phyloP scores from a whole-genome alignment of 2,888 invertebrate species.

The Sphecodes monilicornis region DNA sequence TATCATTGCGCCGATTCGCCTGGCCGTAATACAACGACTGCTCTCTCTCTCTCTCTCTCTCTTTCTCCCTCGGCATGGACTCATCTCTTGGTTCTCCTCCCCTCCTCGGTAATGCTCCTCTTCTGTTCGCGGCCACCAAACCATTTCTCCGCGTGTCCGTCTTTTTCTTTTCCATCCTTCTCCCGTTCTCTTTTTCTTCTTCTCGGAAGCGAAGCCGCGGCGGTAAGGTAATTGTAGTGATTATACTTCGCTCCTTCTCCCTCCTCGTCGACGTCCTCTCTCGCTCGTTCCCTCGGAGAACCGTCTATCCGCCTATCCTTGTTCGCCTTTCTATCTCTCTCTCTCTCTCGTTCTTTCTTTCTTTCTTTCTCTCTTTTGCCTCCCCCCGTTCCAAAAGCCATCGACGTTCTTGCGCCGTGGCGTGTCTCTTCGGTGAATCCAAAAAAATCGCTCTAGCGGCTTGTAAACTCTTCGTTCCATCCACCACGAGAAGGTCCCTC shows the following conservation, averaged over 20 bases:
- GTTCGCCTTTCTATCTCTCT: not conserved
- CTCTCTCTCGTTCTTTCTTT: not conserved
- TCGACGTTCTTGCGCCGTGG: slow-evolving; percentile 59
- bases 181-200: slow-evolving; percentile 67
- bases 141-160: slow-evolving; percentile 63
- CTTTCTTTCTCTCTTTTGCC: not conserved
- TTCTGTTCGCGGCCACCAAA: slow-evolving; percentile 72
- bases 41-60: not conserved
- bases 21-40: slow-evolving; percentile 60
- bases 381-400: slow-evolving; percentile 27
- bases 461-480: slow-evolving; percentile 51
- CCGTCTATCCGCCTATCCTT: slow-evolving; percentile 13
- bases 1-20: slow-evolving; percentile 65
- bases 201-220: slow-evolving; percentile 77
- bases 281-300: slow-evolving; percentile 30
- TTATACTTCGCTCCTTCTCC: slow-evolving; percentile 74
- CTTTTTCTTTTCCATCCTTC: slow-evolving; percentile 46
- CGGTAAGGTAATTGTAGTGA: slow-evolving; percentile 82
- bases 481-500: slow-evolving; percentile 2
- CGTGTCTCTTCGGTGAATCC: slow-evolving; percentile 70
- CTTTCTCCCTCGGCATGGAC: slow-evolving; percentile 25
- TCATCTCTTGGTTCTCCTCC: slow-evolving; percentile 49
- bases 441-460: slow-evolving; percentile 71
- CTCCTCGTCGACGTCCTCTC: not conserved
- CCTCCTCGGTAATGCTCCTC: slow-evolving; percentile 51